phyloP scores from a whole-genome alignment of 2,797 vertebrate species.

The Sebastes oblongus region DNA sequence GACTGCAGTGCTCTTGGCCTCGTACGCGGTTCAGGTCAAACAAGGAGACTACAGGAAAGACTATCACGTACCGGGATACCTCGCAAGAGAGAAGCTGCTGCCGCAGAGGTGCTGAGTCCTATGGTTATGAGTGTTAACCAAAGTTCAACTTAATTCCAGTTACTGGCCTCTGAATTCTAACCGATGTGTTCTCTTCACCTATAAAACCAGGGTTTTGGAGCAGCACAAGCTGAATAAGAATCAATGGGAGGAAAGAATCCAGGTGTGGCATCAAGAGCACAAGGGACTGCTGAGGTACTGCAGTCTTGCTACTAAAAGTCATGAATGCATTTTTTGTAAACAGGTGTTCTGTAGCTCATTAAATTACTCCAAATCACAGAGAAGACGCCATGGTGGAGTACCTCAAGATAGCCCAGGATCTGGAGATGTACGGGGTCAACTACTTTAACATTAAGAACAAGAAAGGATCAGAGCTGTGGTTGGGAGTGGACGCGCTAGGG shows the following conservation, averaged over 20 bases:
- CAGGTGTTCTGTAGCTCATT: not conserved
- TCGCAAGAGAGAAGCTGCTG: constrained; percentile 91
- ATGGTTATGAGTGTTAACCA: constrained; percentile 34
- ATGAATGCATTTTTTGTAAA: not conserved
- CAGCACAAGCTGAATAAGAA: constrained; percentile 97
- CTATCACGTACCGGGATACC: constrained; percentile 90
- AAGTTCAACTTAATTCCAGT: constrained; percentile 46
- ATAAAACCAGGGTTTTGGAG: constrained; percentile 90
- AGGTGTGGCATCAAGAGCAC: constrained; percentile 96
- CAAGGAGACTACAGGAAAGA: constrained; percentile 93
- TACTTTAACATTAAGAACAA: constrained; percentile 99
- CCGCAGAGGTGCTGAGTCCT: constrained; percentile 87
- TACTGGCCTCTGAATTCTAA: constrained; percentile 45
- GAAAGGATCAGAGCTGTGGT: constrained; percentile 95
- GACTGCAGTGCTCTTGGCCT: constrained; percentile 94
- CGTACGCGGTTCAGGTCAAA: constrained; percentile 95
- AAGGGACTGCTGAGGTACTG: constrained; percentile 93
- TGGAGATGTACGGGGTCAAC: constrained; percentile 99
- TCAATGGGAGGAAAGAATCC: constrained; percentile 97
- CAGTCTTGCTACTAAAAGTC: not conserved
- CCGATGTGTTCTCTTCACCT: constrained; percentile 31
- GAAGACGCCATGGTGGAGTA: constrained; percentile 98
- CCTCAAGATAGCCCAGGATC: constrained; percentile 96
- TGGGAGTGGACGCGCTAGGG: constrained; percentile 95
- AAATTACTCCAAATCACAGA: constrained; percentile 68